Base-by-base conservation (phyloP, 92 coral and sea anemone species). In the Epizoanthus illoricatus region DNA sequence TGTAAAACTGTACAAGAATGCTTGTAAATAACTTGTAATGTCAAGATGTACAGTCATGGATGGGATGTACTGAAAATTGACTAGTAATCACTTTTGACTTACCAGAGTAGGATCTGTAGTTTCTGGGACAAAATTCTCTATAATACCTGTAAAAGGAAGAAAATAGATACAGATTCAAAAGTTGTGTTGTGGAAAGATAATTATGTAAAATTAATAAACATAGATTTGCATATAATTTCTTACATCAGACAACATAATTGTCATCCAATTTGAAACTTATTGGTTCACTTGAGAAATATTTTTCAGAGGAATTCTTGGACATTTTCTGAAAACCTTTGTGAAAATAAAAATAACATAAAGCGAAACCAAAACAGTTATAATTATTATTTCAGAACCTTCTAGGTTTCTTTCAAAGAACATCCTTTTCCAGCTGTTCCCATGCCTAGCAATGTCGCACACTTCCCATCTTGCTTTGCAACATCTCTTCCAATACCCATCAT, bases 401-500 rank as follows among this genome's bases (percentile, higher is more conserved):
- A 96, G 80, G 84, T 94, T 96, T 80, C 95, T 96, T 71, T 96
- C 99, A 93, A 96, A 96, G 73, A 93, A 96, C 99, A 96, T 93
- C 76, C 98, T 94, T 73, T 96, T 96, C 99, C 99, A 96, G 84
- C 93, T 91, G 86, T 85, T 90, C 18, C 97, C 98, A 88, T 96
- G 96, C 69, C 89, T 83, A 23, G 94, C 94, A 62, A 88, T 89
- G 79, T 96, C 99, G 75, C 98, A 96, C 24, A 96, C 97, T 80
- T 96, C 93, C 99, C 99, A 96, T 84, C 97, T 84, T 79, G 99
- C 85, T 71, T 93, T 93, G 81, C 99, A 96, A 54, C 99, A 96
- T 75, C 90, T 93, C 70, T 96, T 92, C 99, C 99, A 96, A 59
- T 96, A 96, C 12, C 91, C 90, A 64, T 96, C 98, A 86, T 96